Evolutionary conservation across 2,888 invertebrate species (phyloP), one percentile per base, ranked within the genome.

Genomic region (Alentia gelatinosa): DNA sequence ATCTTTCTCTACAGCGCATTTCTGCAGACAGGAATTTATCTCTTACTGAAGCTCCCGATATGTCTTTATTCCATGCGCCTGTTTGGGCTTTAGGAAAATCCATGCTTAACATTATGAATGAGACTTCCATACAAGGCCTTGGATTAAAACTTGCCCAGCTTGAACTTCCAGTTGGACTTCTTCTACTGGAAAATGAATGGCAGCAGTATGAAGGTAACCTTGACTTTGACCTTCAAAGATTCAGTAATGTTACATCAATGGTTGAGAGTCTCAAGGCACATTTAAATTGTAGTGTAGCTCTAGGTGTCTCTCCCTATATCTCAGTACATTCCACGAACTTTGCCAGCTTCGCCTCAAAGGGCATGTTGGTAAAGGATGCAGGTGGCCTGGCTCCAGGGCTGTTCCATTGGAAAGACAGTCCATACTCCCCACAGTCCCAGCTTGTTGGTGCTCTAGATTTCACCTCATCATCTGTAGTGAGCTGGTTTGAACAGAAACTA

Each of bases 201-300:
- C 98, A 98, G 95, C 97, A 97, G 12, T 98, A 98, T 94, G 98
- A 98, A 95, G 98, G 98, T 0, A 98, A 98, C 89, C 96, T 98
- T 91, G 97, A 97, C 5, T 98, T 98, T 92, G 97, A 98, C 93
- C 96, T 96, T 37, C 96, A 95, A 1, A 98, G 97, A 95, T 98
- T 98, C 94, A 97, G 98, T 0, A 96, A 98, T n/a, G 42, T 47
- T 12, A 19, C 33, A 19, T 12, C 15, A 5, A 19, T 90, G 50
- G 23, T 90, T 0, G n/a, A 19, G 15, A 56, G 23, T 37, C 39
- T 90, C 4, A 42, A 26, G 9, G 30, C 15, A 0, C 79, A 40
- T 3, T 37, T 83, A 23, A 30, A 39, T 15, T 90, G 42, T 26
- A 15, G 15, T 23, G 83, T 90, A 5, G n/a, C 7, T 12, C 50